A percentile compares a stretch with the other conserved stretches of the same genome.
These are phyloP conservation scores for Tipula unca DNA, from an alignment of 2,888 invertebrate genomes.

Conservation along the genomic window DNA sequence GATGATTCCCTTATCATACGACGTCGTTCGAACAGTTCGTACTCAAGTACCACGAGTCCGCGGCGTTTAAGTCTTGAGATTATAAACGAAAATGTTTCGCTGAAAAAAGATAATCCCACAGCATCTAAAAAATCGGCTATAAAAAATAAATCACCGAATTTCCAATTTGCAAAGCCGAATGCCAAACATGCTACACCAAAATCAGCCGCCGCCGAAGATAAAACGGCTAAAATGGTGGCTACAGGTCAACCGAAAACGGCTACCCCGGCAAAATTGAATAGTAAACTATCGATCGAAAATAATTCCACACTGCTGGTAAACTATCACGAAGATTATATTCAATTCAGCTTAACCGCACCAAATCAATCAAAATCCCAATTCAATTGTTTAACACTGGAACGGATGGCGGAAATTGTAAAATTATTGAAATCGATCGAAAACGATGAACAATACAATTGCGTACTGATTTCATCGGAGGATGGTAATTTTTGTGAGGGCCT, in stretches of 20 bases:
- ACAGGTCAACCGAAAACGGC: background rate
- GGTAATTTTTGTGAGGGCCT: background rate
- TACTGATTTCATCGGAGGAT: background rate
- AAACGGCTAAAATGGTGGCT: slow-evolving; percentile 22
- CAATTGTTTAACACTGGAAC: background rate
- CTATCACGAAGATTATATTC: background rate
- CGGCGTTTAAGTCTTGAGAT: slow-evolving; percentile 49
- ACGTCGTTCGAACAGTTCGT: slow-evolving; percentile 75
- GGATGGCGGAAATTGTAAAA: background rate
- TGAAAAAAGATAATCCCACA: slow-evolving; percentile 22
- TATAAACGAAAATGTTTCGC: slow-evolving; percentile 29
- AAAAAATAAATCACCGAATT: slow-evolving; percentile 27
- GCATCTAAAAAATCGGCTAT: slow-evolving; percentile 29
- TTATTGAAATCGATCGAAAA: background rate
- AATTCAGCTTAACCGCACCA: background rate
- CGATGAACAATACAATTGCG: background rate
- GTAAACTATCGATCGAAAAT: background rate
- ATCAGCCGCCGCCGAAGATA: slow-evolving; percentile 25
- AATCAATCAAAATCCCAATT: background rate
- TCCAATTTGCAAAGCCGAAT: slow-evolving; percentile 1
- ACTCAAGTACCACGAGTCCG: slow-evolving; percentile 57
- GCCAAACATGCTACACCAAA: background rate
- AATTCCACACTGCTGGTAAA: background rate
- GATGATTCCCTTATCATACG: slow-evolving; percentile 75
- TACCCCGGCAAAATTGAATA: background rate